Base-by-base conservation (phyloP, 2,888 invertebrate genomes). In the Trypoxylon attenuatum region DNA sequence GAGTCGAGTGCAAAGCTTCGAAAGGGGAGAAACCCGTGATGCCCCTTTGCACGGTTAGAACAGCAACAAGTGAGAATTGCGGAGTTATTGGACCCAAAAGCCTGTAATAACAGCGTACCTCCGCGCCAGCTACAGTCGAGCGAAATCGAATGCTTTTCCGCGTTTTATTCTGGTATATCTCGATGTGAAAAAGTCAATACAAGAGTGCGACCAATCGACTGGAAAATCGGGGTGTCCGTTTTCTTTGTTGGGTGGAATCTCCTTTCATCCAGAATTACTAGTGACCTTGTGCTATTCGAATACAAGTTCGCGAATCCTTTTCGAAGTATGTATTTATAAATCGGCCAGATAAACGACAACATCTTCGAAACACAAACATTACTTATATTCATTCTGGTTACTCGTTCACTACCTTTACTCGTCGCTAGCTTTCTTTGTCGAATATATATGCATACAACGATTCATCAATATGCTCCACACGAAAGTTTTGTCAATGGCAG, bases 21-120 rank as follows among this genome's bases (percentile, higher is more conserved):
- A 60, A n/a, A 54, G 47, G 38, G 42, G 59, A 53, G 53, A 27
- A 46, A 43, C 41, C n/a, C 22, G 42, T 23, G 53, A 29, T 54
- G 59, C 58, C 53, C 33, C 47, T 47, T 42, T 52, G 57, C 29
- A 47, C 57, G 18, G 18, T 42, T 38, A 52, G 33, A 46, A 56
- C 69, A 70, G 70, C 70, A 71, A 71, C 70, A 71, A 70, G 70
- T 70, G 70, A 71, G 65, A 65, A 57, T 51, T 38, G 69, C 64
- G 61, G 69, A 69, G 69, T 58, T 71, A 69, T 71, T 65, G 65
- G 70, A 71, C 60, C 65, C 60, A 71, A 71, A 69, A 69, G 70
- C 54, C 58, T 60, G 70, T 66, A 65, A 69, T 71, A 71, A 71
- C 65, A 60, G 67, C 55, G 50, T 46, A 41, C 46, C 42, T 22